phyloP scores from a whole-genome alignment of 2,113 vertebrate genomes.

The Nettapus auritus region DNA sequence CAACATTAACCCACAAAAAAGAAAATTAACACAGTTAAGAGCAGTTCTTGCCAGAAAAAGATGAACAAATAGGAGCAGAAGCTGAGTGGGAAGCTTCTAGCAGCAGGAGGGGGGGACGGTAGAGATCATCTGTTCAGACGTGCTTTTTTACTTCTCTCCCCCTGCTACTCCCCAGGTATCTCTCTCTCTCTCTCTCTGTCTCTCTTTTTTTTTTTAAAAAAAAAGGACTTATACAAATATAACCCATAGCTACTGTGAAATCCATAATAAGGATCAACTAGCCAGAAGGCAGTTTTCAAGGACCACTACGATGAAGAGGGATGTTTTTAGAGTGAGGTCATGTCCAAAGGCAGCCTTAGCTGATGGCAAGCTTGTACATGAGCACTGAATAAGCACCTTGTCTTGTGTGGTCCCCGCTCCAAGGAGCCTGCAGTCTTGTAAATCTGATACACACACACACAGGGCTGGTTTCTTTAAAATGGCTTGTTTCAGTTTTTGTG shows the following conservation, averaged over 20 bases:
- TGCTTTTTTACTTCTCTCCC: conserved; percentile 27
- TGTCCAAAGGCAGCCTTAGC: conserved; percentile 31
- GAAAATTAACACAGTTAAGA: conserved; percentile 56
- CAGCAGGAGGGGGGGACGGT: conserved; percentile 34
- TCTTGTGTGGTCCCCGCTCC: neutral
- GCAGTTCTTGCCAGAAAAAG: conserved; percentile 49
- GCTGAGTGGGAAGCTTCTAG: conserved; percentile 69
- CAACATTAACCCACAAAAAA: conserved; percentile 54
- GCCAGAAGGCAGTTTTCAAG: conserved; percentile 1
- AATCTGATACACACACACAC: neutral
- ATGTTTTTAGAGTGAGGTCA: conserved; percentile 61
- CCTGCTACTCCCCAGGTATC: neutral
- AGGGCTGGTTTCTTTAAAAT: neutral
- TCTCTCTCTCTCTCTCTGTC: neutral
- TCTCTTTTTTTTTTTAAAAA: neutral
- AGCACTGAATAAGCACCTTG: conserved; percentile 52
- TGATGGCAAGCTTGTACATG: conserved; percentile 19
- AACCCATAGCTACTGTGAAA: neutral
- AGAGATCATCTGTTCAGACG: conserved; percentile 64
- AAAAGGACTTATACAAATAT: conserved; percentile 34
- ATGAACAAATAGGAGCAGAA: conserved; percentile 70
- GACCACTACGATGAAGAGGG: conserved; percentile 18
- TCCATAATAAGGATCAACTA: conserved; percentile 20
- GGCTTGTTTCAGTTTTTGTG: neutral
- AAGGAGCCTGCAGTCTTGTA: neutral